These are phyloP conservation scores for Parnassius mnemosyne DNA, from an alignment of 2,888 invertebrate genomes.

Conservation along the genomic window DNA sequence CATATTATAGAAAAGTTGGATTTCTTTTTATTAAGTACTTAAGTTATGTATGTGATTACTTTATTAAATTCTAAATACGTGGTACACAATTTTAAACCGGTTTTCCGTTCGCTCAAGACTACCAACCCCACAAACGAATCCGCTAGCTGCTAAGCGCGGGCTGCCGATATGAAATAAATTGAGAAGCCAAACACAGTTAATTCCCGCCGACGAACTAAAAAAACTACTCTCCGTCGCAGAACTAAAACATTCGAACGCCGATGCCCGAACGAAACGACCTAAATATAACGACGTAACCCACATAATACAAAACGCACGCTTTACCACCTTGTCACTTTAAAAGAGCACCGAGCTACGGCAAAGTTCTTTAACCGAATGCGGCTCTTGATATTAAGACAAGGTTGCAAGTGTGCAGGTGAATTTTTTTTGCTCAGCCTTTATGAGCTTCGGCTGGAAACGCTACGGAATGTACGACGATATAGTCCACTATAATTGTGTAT, in stretches of 20 bases:
- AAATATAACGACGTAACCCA: constrained; percentile 64
- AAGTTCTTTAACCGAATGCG: constrained; percentile 44
- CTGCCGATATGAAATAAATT: constrained; percentile 18
- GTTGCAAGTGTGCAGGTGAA: constrained; percentile 59
- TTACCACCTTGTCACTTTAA: constrained; percentile 59
- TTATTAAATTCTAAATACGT: too few species aligned
- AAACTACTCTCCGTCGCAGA: constrained; percentile 33
- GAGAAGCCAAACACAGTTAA: constrained; percentile 26
- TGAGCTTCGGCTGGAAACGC: constrained; percentile 66
- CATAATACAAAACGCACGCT: constrained; percentile 47
- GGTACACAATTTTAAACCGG: too few species aligned
- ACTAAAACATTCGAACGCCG: constrained; percentile 51
- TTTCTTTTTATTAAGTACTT: too few species aligned
- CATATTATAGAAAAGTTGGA: too few species aligned
- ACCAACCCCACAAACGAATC: constrained; percentile 5
- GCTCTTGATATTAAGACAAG: constrained; percentile 55
- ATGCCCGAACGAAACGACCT: constrained; percentile 54
- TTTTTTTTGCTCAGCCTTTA: constrained; percentile 69
- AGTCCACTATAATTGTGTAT: constrained; percentile 43
- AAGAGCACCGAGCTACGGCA: constrained; percentile 37
- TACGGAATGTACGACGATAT: constrained; percentile 49
- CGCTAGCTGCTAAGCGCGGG: neutral
- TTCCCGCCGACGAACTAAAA: constrained; percentile 27
- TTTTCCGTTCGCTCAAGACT: neutral
- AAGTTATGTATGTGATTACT: too few species aligned